These are phyloP conservation scores for Coccyzus lansbergi DNA, from an alignment of 2,797 vertebrate genomes.

Conservation along the genomic window DNA sequence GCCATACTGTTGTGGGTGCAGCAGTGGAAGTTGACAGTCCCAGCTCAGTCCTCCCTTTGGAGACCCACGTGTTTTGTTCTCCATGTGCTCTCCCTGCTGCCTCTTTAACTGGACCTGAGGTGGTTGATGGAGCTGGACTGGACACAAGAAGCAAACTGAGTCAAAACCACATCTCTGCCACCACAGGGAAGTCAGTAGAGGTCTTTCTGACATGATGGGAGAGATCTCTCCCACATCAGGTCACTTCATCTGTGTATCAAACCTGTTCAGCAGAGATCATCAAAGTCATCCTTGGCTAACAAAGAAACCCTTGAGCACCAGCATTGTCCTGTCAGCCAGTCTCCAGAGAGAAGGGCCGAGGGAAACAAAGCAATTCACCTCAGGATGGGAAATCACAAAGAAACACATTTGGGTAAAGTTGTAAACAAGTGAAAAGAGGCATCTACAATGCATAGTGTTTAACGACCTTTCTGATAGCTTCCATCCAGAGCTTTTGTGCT, in stretches of 20 bases:
- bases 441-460: background rate
- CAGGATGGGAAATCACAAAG: background rate
- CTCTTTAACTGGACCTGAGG: background rate
- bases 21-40: background rate
- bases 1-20: background rate
- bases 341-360: background rate
- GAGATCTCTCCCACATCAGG: background rate
- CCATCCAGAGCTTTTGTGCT: background rate
- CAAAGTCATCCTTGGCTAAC: background rate
- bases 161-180: background rate
- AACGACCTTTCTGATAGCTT: background rate
- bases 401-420: background rate
- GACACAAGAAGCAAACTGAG: background rate
- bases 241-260: background rate
- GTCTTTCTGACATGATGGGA: background rate
- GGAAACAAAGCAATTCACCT: background rate
- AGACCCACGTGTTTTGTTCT: background rate
- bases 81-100: background rate
- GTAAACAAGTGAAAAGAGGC: background rate
- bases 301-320: background rate
- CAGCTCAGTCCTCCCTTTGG: background rate
- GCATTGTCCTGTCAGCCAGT: background rate
- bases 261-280: background rate
- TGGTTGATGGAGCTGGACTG: background rate
- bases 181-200: background rate